Base-by-base conservation (phyloP, 2,888 invertebrate species). In the Hofmannophila pseudospretella region DNA sequence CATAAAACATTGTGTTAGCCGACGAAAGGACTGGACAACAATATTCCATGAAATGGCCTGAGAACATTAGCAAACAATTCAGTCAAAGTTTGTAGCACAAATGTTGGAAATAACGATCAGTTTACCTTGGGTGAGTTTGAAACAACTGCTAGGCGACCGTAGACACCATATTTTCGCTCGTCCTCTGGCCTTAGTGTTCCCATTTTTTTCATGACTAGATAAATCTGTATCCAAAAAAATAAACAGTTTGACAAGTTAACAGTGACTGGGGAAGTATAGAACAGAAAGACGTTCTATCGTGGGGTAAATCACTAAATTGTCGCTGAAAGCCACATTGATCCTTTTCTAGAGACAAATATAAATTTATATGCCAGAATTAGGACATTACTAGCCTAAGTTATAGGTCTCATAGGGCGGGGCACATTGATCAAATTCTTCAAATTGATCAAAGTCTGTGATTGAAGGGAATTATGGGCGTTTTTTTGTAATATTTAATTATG, bases 141-240 rank as follows among this genome's bases (percentile, higher is more conserved):
- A 23, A 82, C 64, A 30, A 76, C 68, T 25, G 84, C 76, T 16
- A 84, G 67, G 42, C 87, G 80, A 29, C 85, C 89, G 54, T 90
- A 90, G 33, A 89, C 85, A 30, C 89, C 90, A 58, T 91, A 92
- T 60, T 91, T 92, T 34, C 88, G 85, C 62, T 91, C 90, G 51
- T 92, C 92, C 43, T 90, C 89, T 2, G 90, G 88, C 48, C 91
- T 76, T 35, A 92, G 63, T 1, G 89, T 90, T 38, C 91, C 91
- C 76, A 92, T 91, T 66, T 89, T 89, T 65, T 91, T 91, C 90
- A 92, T 89, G 0, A 90, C 89, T 54, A 89, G 79, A 61, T 92
- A 92, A 41, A 90, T 88, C 79, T 89, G 68, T 11, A 12, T 5
- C 3, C 22, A 19, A 19, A 19, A 4, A 19, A 4, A 19, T 4